Base-by-base conservation (phyloP, 2,888 invertebrate species). In the Mimumesa dahlbomi region DNA sequence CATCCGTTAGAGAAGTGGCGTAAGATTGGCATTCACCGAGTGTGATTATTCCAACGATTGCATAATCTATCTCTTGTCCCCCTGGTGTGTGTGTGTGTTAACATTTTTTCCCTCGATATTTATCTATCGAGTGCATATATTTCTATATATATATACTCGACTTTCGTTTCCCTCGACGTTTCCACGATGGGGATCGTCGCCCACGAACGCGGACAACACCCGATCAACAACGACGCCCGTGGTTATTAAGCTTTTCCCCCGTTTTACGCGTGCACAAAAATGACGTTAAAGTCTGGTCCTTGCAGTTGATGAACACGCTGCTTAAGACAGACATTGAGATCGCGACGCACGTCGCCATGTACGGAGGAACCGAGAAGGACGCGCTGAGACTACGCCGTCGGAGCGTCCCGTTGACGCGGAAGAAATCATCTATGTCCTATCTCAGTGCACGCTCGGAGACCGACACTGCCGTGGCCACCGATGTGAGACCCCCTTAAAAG, bases 261-360 rank as follows among this genome's bases (percentile, higher is more conserved):
- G 31, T n/a, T n/a, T n/a, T n/a, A n/a, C n/a, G n/a, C n/a, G n/a
- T n/a, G 16, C 45, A 19, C 18, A 21, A n/a, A 42, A 65, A 21
- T 57, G 64, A 42, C 19, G 82, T 65, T 75, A 58, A n/a, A n/a
- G n/a, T n/a, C n/a, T n/a, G n/a, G n/a, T n/a, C n/a, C 63, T 87
- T 89, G 74, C 92, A 96, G 95, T 92, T 96, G 89, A 92, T 96
- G 91, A 93, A 93, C 89, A 92, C 93, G 87, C 93, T 93, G 82
- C 91, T 95, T 92, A 95, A 94, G 93, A 94, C 94, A 85, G 94
- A 95, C 90, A 91, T 95, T 90, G 91, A 91, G 82, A 90, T 91
- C 64, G 92, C 92, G 40, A 91, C 92, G 64, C 91, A 92, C 83
- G 87, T 90, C 77, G 90, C 90, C 63, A 83, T 90, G 82, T 82